Base-by-base conservation (phyloP, 2,888 invertebrate genomes). In the Eristalis tenax region DNA sequence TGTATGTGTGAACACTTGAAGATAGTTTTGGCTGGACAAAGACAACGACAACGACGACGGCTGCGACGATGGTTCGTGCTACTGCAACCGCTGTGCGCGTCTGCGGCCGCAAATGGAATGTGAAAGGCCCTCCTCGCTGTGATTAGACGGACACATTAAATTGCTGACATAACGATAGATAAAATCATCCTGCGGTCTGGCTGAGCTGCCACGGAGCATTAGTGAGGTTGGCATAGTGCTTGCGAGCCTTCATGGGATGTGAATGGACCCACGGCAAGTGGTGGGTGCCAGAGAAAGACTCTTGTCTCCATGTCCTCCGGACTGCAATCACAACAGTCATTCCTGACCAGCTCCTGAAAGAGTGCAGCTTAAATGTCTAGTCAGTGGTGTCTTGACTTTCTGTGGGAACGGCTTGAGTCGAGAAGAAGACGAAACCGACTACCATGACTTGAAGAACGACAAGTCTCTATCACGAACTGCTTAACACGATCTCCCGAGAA, bases 1-100 rank as follows among this genome's bases (percentile, higher is more conserved):
- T 18, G 50, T 50, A 73, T 74, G 78, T 82, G 85, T 82, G 82
- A 80, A 63, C 61, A 63, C 84, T 77, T 81, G 38, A 85, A 85
- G 77, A 82, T 74, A 86, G 50, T 70, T 79, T 28, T 63, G 38
- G 66, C 66, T 74, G 73, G 70, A 74, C 50, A 2, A 50, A 8
- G 50, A 50, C 50, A n/a, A 43, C 15, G 70, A 74, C 50, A 2
- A 50, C 18, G 50, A 50, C 50, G 43, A 43, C 15, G n/a, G 15
- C 40, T 40, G 0, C 15, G 5, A 4, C 15, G 4, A 18, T 18
- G n/a, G 43, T 6, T 6, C n/a, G n/a, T 43, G 43, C 43, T 43
- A n/a, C 43, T n/a, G 15, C 43, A 4, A n/a, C 13, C 43, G 15
- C 43, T 4, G 43, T 28, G 28, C 35, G 35, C 35, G 8, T 10